These are phyloP conservation scores for Tenebrio molitor DNA, from an alignment of 1,140 invertebrate species.

Conservation along the genomic window DNA sequence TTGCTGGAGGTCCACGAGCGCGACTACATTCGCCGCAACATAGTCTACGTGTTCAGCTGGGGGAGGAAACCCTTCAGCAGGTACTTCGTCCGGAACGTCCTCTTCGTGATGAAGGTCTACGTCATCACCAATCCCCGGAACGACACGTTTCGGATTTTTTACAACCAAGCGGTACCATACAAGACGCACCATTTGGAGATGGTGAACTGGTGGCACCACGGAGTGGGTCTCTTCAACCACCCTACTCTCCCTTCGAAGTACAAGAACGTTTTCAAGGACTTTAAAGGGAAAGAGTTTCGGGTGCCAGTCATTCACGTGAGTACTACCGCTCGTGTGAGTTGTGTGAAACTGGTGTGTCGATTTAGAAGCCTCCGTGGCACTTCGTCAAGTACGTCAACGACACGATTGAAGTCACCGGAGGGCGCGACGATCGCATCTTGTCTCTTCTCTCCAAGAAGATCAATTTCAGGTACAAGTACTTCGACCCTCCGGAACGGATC, in stretches of 20 bases:
- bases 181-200: slow-evolving; percentile 69
- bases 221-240: slow-evolving; percentile 71
- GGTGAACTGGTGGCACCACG: slow-evolving; percentile 78
- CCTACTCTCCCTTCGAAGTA: slow-evolving; percentile 72
- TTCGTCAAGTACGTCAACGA: slow-evolving; percentile 76
- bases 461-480: slow-evolving; percentile 77
- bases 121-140: slow-evolving; percentile 71
- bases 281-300: slow-evolving; percentile 72
- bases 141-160: slow-evolving; percentile 75
- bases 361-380: slow-evolving; percentile 80
- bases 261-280: slow-evolving; percentile 73
- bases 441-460: slow-evolving; percentile 73
- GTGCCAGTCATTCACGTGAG: slow-evolving; percentile 79
- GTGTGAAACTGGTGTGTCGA: slow-evolving; percentile 40
- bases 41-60: slow-evolving; percentile 64
- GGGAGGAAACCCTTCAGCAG: slow-evolving; percentile 52
- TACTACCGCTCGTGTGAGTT: too few relatives aligned
- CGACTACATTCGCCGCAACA: slow-evolving; percentile 61
- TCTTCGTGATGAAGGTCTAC: slow-evolving; percentile 62
- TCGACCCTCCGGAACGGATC: slow-evolving; percentile 77
- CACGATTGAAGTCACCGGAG: slow-evolving; percentile 74
- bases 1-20: slow-evolving; percentile 58
- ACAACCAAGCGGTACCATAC: slow-evolving; percentile 74
- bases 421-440: slow-evolving; percentile 77
- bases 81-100: slow-evolving; percentile 60